Base-by-base conservation (phyloP, 2,113 vertebrate genomes). In the Sminthopsis crassicaudata region DNA sequence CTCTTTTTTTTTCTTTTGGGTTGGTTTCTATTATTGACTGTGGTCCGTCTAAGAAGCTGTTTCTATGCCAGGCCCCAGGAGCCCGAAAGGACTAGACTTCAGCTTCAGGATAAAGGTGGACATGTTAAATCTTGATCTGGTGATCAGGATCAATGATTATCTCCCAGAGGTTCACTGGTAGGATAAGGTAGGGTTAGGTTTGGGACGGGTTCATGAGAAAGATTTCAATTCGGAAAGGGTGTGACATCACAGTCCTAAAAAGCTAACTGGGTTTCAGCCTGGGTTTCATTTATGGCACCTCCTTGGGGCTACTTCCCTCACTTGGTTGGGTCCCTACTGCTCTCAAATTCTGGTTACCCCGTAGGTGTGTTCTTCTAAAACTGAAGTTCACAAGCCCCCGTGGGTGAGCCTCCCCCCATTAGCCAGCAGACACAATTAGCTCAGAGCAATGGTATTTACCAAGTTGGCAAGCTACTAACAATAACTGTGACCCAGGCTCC, bases 41-140 rank as follows among this genome's bases (percentile, higher is more conserved):
- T 36, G 89, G 94, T 94, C 90, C 26, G 48, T 96, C 92, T 90
- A 94, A 7, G 1, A 94, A 7, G 1, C 76, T 89, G n/a, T 30
- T 94, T 95, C 55, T 95, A 76, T 94, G 76, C 46, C 94, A 8
- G 92, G 90, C 26, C 14, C 8, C 90, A 92, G 95, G 67, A 55
- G 30, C 94, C 53, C 9, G 16, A 42, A 19, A 89, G 19, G 36
- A 95, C 67, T 52, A 91, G 90, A 91, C n/a, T 84, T 91, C 46
- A 51, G 91, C 89, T 2, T 55, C 23, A 0, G 36, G 46, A 60
- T 48, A 46, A 27, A 53, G 22, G 84, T 48, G 1, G 42, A 57
- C 89, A 89, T 90, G 92, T 84, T n/a, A 88, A 67, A 60, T 76
- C 53, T 53, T 84, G 36, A 51, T 48, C 26, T 19, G 11, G 9